Evolutionary conservation across 2,888 invertebrate species (phyloP).

Genomic region (Andrena trimmerana): DNA sequence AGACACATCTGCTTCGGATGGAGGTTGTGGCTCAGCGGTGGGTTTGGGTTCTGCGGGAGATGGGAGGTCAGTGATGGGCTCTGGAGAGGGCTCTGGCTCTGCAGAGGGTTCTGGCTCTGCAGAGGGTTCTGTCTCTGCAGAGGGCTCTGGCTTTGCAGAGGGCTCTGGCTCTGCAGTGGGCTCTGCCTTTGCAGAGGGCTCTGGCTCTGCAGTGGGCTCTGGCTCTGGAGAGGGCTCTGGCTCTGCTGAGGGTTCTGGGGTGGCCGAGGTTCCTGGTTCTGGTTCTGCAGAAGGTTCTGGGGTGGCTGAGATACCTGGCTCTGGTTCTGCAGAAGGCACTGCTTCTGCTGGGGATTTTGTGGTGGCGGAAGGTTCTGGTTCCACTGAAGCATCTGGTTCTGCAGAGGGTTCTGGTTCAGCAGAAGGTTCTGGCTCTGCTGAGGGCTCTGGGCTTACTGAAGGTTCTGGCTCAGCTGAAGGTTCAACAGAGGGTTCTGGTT

Average conservation of each 20-base stretch:
- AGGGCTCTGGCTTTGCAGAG: slow-evolving; percentile 73
- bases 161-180: slow-evolving; percentile 59
- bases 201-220: slow-evolving; percentile 32
- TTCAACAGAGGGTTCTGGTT: not conserved
- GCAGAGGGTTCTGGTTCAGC: slow-evolving; percentile 62
- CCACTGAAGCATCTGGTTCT: slow-evolving; percentile 69
- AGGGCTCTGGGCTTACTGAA: slow-evolving; percentile 29
- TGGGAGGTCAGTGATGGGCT: slow-evolving; percentile 69
- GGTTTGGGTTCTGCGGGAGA: slow-evolving; percentile 69
- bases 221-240: slow-evolving; percentile 67
- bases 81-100: slow-evolving; percentile 75
- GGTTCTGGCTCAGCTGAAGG: slow-evolving; percentile 64
- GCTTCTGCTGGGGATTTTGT: slow-evolving; percentile 52
- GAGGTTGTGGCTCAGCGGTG: slow-evolving; percentile 62
- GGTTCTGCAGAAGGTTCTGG: slow-evolving; percentile 13
- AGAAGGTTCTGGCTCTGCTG: slow-evolving; percentile 58
- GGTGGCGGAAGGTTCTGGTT: slow-evolving; percentile 60
- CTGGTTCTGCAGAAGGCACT: slow-evolving; percentile 10
- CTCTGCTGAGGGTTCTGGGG: slow-evolving; percentile 64
- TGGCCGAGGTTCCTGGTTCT: slow-evolving; percentile 36
- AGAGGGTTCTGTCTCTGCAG: slow-evolving; percentile 31
- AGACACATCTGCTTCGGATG: slow-evolving; percentile 59
- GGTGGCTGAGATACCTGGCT: not conserved
- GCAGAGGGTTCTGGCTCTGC: slow-evolving; percentile 74
- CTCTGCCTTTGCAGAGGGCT: slow-evolving; percentile 63